phyloP scores from a whole-genome alignment of 2,113 vertebrate genomes.

The Clarias magur region DNA sequence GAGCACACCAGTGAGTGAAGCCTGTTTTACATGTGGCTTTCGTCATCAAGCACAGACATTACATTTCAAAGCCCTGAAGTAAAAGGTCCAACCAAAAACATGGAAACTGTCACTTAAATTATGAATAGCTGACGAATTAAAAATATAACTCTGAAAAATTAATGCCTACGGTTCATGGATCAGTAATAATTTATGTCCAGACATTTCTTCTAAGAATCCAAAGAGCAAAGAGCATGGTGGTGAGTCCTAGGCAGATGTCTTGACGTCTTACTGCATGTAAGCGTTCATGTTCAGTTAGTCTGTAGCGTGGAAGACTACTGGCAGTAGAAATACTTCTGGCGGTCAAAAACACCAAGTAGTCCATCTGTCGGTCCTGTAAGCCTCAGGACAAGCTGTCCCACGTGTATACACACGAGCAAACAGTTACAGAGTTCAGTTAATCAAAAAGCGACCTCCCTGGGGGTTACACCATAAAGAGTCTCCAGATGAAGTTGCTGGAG shows the following conservation, averaged over 20 bases:
- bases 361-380: conserved; percentile 24
- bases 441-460: neutral
- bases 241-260: neutral
- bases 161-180: conserved; percentile 61
- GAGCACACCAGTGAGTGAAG: conserved; percentile 38
- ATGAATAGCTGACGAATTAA: conserved; percentile 75
- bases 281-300: conserved; percentile 8
- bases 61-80: conserved; percentile 50
- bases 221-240: conserved; percentile 15
- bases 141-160: conserved; percentile 73
- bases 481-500: neutral
- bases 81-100: conserved; percentile 63
- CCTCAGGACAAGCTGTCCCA: conserved; percentile 19
- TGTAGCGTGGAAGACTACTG: neutral
- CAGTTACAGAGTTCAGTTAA: neutral
- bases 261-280: neutral
- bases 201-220: conserved; percentile 58
- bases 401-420: neutral
- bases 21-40: conserved; percentile 53
- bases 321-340: neutral
- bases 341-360: conserved; percentile 15
- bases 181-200: conserved; percentile 66
- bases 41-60: conserved; percentile 53
- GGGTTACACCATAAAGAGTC: neutral
- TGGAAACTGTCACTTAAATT: conserved; percentile 69